Evolutionary conservation across 2,797 vertebrate genomes (phyloP), one percentile per base, ranked within the genome.

Genomic region (Pseudochaenichthys georgianus): DNA sequence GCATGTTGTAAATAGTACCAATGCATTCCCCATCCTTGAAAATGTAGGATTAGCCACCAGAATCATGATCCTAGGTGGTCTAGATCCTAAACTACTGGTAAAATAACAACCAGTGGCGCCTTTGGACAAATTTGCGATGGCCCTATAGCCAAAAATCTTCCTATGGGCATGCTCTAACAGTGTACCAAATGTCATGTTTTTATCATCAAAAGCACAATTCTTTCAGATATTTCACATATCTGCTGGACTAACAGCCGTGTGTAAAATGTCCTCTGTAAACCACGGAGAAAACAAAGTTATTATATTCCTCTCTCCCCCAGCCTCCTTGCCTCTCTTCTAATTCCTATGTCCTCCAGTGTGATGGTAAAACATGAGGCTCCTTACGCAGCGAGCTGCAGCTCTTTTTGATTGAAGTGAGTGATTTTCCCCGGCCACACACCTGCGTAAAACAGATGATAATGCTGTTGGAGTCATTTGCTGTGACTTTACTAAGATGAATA

Each of bases 331-430:
- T 84, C 73, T 52, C 73, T 50, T 81, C 82, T 88, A 89, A 89
- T 87, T 89, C 78, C 70, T 68, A 51, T 79, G 78, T 92, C 86
- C 83, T 92, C 89, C 86, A 91, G 89, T 89, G 76, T 90, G 93
- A 94, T 93, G 86, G 92, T 95, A 95, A 97, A 96, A 96, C 96
- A 95, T 95, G 95, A 96, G 92, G 92, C 92, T 80, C 81, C 84
- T 81, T 92, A 84, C 88, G 70, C 92, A 87, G 85, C 83, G 92
- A 95, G 95, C 94, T 89, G 95, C 93, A 87, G 93, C 91, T 80
- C 85, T 79, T 38, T 89, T 90, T 90, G 88, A 92, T 91, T 89
- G 90, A 91, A 90, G 87, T 92, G 91, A 92, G 90, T 90, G 92
- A 92, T 92, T 90, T 90, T 83, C 78, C 86, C 62, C 70, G 58